Conservation (phyloP, 2,888 invertebrate species). For the Agrilus cyanescens region DNA sequence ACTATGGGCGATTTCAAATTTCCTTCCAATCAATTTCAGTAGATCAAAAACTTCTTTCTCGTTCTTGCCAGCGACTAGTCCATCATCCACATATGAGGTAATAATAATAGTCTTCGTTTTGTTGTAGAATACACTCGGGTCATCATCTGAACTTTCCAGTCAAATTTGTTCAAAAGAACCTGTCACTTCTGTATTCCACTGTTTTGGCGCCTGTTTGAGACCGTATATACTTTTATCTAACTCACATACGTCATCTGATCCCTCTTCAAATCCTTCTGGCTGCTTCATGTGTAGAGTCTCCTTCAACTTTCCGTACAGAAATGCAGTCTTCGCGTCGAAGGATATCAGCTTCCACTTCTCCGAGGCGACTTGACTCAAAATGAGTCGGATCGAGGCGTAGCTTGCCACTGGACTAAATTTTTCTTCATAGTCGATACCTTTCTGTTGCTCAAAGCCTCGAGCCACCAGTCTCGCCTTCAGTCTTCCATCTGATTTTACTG, state of each 20-base stretch:
- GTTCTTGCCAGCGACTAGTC: constrained; percentile 14
- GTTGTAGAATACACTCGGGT: constrained; percentile 15
- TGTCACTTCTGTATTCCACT: no score
- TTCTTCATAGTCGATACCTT: no score
- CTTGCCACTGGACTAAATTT: no score
- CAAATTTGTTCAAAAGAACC: no score
- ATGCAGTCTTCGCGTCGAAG: constrained; percentile 5
- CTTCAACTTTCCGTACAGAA: neutral
- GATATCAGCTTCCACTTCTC: neutral
- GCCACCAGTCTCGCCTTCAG: neutral
- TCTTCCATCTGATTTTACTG: neutral
- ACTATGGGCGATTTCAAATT: no score
- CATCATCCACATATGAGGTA: constrained; percentile 19
- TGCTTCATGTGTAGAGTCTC: neutral
- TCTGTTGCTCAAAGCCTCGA: no score
- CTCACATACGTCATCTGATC: no score
- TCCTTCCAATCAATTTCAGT: constrained; percentile 2
- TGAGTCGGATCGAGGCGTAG: neutral
- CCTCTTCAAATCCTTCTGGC: no score
- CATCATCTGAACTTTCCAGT: no score
- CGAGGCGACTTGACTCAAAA: neutral
- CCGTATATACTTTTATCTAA: no score
- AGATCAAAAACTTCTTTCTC: constrained; percentile 12
- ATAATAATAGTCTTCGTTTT: constrained; percentile 14
- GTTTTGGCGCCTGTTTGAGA: no score